Base-by-base conservation (phyloP, 2,113 vertebrate species). In the Nicator chloris region DNA sequence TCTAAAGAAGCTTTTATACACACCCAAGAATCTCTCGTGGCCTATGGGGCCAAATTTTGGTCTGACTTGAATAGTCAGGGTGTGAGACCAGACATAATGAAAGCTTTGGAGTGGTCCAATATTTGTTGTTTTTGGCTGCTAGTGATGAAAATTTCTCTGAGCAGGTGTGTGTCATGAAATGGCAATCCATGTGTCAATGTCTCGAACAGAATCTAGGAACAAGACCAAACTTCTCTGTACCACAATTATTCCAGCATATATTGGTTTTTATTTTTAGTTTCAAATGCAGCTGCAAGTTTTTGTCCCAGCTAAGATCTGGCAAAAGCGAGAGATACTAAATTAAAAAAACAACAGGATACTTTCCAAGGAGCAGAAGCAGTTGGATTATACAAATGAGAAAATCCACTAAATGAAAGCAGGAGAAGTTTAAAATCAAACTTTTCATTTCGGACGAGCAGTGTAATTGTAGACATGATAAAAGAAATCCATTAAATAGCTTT, bases 341-440 rank as follows among this genome's bases (percentile, higher is more conserved):
- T 87, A 68, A 88, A 93, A 93, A 93, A 92, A 89, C 30, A 95
- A n/a, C 42, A 96, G 82, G 39, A 60, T 64, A 57, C 20, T 90
- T 93, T 95, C 75, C 82, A 96, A 90, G 82, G 60, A 93, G 91
- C 83, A 93, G 95, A 95, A 97, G 68, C 77, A 94, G 28, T 85
- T 70, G 79, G 70, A 75, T 96, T 96, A 82, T 92, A 88, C 70
- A 95, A 94, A 95, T 45, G 30, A 96, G 64, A 86, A 53, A 93
- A 95, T 96, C 47, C 56, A 82, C 64, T 86, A 93, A 95, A 75
- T 61, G 57, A 86, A 96, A 96, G 65, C 10, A 87, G 53, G 50
- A 97, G 85, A 88, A 91, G 33, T 87, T 91, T 90, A 83, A 96
- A 92, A 93, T 86, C 63, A 82, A 81, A 95, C 60, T 97, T 97